Evolutionary conservation across 2,113 vertebrate species (phyloP).

Genomic region (Apodemus speciosus): DNA sequence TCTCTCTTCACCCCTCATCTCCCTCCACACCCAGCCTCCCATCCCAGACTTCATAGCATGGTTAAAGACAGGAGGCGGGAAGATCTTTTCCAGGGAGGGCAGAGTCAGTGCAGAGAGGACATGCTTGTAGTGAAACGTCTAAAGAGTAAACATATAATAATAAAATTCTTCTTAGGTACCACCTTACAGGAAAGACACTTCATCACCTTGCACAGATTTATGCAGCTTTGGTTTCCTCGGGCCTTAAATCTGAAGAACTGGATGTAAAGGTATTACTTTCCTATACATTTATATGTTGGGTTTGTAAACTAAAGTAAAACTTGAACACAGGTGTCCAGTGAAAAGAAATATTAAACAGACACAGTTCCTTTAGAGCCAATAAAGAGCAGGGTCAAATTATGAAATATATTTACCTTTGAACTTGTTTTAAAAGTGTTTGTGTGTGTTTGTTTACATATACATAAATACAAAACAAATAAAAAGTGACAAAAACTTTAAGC

Average conservation of each 20-base stretch:
- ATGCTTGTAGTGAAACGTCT: neutral
- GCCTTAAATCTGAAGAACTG: slow-evolving; percentile 90
- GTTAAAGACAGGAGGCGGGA: neutral
- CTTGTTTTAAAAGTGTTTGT: slow-evolving; percentile 24
- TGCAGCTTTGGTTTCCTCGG: slow-evolving; percentile 88
- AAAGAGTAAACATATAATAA: slow-evolving; percentile 39
- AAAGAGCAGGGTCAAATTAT: slow-evolving; percentile 48
- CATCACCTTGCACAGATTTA: slow-evolving; percentile 90
- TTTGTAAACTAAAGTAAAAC: slow-evolving; percentile 63
- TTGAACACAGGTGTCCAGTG: neutral
- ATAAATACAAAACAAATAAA: neutral
- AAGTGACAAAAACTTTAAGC: neutral
- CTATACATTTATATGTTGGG: slow-evolving; percentile 31
- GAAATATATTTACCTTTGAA: slow-evolving; percentile 42
- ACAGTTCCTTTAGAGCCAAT: slow-evolving; percentile 42
- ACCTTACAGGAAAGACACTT: slow-evolving; percentile 87
- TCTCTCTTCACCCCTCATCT: neutral
- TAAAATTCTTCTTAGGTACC: slow-evolving; percentile 82
- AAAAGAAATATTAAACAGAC: slow-evolving; percentile 53
- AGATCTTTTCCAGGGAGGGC: neutral
- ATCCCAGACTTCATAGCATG: slow-evolving; percentile 19
- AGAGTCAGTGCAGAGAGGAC: neutral
- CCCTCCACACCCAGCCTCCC: neutral
- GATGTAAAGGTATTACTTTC: slow-evolving; percentile 91
- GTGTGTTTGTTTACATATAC: neutral